Evolutionary conservation across 37 sponge, comb jelly and placozoan species (phyloP).

Genomic region (Axinella damicornis): DNA sequence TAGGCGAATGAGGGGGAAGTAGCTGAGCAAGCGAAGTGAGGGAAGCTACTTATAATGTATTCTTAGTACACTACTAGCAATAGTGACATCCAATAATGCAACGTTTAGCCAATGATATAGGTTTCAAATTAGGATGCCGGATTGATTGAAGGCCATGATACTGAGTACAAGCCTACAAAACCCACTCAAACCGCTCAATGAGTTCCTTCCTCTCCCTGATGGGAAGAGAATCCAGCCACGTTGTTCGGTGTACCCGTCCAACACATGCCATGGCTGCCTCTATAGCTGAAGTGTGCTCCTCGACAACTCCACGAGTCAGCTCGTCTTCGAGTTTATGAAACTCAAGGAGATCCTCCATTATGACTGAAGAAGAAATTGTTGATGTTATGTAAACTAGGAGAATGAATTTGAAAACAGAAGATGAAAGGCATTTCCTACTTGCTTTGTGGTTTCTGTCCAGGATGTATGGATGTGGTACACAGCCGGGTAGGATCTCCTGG

Average conservation of each 20-base stretch:
- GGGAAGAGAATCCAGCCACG: background rate
- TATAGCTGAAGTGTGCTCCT: background rate
- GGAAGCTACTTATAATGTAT: too few species aligned
- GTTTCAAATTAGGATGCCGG: too few species aligned
- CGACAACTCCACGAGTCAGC: background rate
- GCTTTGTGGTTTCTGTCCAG: background rate
- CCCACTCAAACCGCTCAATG: constrained; percentile 6
- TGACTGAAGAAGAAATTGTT: too few species aligned
- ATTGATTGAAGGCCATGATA: too few species aligned
- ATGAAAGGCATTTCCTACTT: background rate
- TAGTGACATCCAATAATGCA: too few species aligned
- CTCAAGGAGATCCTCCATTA: constrained; percentile 9
- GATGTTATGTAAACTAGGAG: too few species aligned
- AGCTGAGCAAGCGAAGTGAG: too few species aligned
- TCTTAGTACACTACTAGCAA: too few species aligned
- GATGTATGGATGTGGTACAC: background rate
- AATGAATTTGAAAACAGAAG: too few species aligned
- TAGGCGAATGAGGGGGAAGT: too few species aligned
- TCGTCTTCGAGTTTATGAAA: background rate
- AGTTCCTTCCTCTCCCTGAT: background rate
- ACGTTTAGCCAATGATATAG: too few species aligned
- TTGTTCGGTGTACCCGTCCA: background rate
- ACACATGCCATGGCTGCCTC: background rate
- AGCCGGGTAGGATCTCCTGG: background rate
- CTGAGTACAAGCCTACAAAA: too few species aligned